A percentile compares a stretch with the other conserved stretches of the same genome.
Conservation (phyloP, 2,888 invertebrate species). For the Seladonia tumulorum region DNA sequence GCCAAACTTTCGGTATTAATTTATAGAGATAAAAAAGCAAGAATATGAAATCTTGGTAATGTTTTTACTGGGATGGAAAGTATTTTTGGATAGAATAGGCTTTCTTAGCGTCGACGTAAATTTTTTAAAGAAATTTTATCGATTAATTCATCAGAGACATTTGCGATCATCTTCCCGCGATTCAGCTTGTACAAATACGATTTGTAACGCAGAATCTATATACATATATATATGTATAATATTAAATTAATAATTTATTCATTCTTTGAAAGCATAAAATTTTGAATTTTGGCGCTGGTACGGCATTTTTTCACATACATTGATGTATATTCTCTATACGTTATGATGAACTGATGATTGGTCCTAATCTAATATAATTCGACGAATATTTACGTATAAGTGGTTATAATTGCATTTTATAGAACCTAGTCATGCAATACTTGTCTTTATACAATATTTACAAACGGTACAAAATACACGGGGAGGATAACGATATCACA, state of each 20-base stretch:
- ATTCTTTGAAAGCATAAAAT: constrained; percentile 20
- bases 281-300: constrained; percentile 31
- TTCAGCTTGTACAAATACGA: constrained; percentile 32
- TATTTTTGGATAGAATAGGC: neutral
- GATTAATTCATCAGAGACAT: neutral
- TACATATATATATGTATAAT: neutral
- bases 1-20: neutral
- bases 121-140: neutral
- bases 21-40: neutral
- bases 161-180: neutral
- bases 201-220: constrained; percentile 7
- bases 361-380: constrained; percentile 57
- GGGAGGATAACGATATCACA: constrained; percentile 46
- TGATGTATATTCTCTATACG: constrained; percentile 25
- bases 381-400: constrained; percentile 27
- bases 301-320: constrained; percentile 30
- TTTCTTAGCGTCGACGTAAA: neutral
- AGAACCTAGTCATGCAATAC: constrained; percentile 51
- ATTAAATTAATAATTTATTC: constrained; percentile 19
- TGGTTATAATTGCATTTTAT: constrained; percentile 66
- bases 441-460: constrained; percentile 53
- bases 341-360: constrained; percentile 58
- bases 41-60: neutral
- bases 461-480: constrained; percentile 58
- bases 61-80: neutral